Percentiles rank a stretch among this genome's conserved stretches.
Evolutionary conservation across 37 sponge, comb jelly and placozoan genomes (phyloP).

Genomic region (Mnemiopsis leidyi): DNA sequence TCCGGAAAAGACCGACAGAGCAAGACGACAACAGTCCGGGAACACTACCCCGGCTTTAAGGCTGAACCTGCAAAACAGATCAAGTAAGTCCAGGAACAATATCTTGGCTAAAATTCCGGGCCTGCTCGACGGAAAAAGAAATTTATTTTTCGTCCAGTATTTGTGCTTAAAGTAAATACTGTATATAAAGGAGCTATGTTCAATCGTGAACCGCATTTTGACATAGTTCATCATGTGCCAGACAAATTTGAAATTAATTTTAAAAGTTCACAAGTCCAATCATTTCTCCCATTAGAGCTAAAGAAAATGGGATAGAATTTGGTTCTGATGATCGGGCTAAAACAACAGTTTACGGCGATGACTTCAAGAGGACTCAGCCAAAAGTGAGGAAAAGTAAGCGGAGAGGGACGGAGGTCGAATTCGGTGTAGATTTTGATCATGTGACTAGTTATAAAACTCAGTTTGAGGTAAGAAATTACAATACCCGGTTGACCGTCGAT

Average conservation of each 20-base stretch:
- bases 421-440: conserved; percentile 18
- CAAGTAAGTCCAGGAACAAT: background rate
- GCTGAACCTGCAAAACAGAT: background rate
- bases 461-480: conserved; percentile 34
- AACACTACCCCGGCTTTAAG: background rate
- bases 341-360: conserved; percentile 9
- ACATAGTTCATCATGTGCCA: too few relatives aligned
- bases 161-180: too few relatives aligned
- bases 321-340: background rate
- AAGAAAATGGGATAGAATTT: conserved; percentile 14
- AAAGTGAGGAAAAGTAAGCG: conserved; percentile 47
- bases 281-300: background rate
- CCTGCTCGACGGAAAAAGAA: too few relatives aligned
- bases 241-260: too few relatives aligned
- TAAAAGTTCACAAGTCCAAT: too few relatives aligned
- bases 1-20: background rate
- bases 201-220: too few relatives aligned
- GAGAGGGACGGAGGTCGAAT: conserved; percentile 31
- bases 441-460: conserved; percentile 27
- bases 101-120: too few relatives aligned
- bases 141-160: too few relatives aligned
- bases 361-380: background rate
- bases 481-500: too few relatives aligned
- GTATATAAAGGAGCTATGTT: too few relatives aligned
- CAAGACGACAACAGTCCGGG: background rate